Conservation (phyloP, 1,140 invertebrate genomes). For the Lysiphlebus fabarum region DNA sequence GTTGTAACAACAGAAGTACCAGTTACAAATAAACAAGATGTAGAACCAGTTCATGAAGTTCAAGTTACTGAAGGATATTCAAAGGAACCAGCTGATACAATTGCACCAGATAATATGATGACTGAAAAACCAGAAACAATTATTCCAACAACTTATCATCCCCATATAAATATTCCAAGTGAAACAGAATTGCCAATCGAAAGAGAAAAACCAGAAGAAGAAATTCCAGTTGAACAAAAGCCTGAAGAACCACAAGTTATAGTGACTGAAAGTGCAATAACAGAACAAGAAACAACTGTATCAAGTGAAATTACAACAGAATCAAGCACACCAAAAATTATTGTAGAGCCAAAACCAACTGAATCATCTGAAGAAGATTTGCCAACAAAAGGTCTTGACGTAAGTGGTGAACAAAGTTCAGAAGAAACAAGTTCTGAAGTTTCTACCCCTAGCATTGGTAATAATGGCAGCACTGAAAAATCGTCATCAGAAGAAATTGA, state of each 20-base stretch:
- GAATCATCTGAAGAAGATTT: slow-evolving; percentile 22
- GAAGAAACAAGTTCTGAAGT: slow-evolving; percentile 28
- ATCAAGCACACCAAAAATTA: slow-evolving; percentile 6
- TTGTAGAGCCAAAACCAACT: background rate
- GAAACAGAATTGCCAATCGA: slow-evolving; percentile 6
- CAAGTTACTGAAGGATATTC: slow-evolving; percentile 32
- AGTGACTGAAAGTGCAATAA: background rate
- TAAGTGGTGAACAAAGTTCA: slow-evolving; percentile 29
- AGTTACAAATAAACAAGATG: slow-evolving; percentile 45
- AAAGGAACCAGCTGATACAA: slow-evolving; percentile 24
- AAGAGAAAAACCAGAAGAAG: slow-evolving; percentile 8
- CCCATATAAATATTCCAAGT: background rate
- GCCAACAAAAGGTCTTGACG: slow-evolving; percentile 27
- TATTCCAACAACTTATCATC: slow-evolving; percentile 23
- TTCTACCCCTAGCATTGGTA: slow-evolving; percentile 14
- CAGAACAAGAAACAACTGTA: slow-evolving; percentile 11
- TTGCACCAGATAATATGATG: slow-evolving; percentile 27
- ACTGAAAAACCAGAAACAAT: slow-evolving; percentile 31
- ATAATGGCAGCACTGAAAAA: slow-evolving; percentile 9
- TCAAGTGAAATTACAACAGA: slow-evolving; percentile 7
- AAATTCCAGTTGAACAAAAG: slow-evolving; percentile 8
- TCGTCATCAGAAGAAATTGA: slow-evolving; percentile 22
- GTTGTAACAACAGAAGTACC: slow-evolving; percentile 39
- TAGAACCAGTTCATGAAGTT: slow-evolving; percentile 32
- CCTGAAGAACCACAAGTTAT: background rate